Percentiles rank a stretch among this genome's conserved stretches.
These are phyloP conservation scores for Athrips mouffetella DNA, from an alignment of 2,888 invertebrate genomes.

Conservation along the genomic window DNA sequence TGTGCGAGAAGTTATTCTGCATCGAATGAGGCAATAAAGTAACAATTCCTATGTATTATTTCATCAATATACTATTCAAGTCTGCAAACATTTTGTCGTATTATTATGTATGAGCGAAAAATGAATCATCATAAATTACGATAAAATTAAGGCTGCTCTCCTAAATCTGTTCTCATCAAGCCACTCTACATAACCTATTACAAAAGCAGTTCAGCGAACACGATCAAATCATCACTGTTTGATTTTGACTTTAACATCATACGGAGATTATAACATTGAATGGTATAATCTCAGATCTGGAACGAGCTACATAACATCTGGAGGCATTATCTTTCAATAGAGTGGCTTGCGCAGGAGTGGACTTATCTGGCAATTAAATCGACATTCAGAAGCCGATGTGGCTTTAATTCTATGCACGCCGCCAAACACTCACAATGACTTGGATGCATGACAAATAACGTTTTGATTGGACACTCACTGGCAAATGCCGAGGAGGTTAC, in stretches of 20 bases:
- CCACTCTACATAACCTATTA: background rate
- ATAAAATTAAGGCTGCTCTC: background rate
- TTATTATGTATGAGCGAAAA: background rate
- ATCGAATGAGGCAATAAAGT: constrained; percentile 3
- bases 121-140: background rate
- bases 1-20: constrained; percentile 12
- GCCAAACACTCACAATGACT: constrained; percentile 71
- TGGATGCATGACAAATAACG: constrained; percentile 74
- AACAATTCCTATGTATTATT: background rate
- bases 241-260: constrained; percentile 18
- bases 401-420: constrained; percentile 67
- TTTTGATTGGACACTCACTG: constrained; percentile 68
- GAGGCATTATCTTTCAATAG: constrained; percentile 72
- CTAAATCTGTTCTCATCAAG: background rate
- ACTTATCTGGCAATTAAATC: constrained; percentile 78
- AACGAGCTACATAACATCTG: constrained; percentile 67
- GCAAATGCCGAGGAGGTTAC: constrained; percentile 36
- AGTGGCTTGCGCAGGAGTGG: constrained; percentile 54
- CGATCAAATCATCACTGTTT: constrained; percentile 11
- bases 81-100: too few relatives aligned
- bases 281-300: constrained; percentile 50
- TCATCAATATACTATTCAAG: too few relatives aligned
- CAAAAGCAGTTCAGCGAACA: constrained; percentile 2
- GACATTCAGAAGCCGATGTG: constrained; percentile 74
- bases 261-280: constrained; percentile 23